A percentile compares a stretch with the other conserved stretches of the same genome.
Evolutionary conservation across 2,797 vertebrate genomes (phyloP).

Genomic region (Fistularia commersonii): DNA sequence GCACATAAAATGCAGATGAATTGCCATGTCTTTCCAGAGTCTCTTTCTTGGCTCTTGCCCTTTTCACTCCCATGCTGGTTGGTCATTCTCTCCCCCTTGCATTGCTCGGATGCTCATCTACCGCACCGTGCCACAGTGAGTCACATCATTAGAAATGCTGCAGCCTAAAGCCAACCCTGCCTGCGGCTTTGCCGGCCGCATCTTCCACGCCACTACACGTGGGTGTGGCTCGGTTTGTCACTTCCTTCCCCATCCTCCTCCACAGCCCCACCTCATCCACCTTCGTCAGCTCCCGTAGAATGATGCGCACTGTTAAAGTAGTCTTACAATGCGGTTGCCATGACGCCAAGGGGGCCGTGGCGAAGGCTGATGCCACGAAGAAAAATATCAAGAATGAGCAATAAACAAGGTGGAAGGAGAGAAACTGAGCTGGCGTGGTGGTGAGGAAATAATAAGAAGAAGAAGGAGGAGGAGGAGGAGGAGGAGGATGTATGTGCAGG

Average conservation of each 20-base stretch:
- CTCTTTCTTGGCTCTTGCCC: slow-evolving; percentile 13
- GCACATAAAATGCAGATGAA: no score
- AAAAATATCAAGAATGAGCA: no score
- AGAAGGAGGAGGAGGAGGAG: no score
- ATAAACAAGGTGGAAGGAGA: no score
- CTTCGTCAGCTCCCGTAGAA: slow-evolving; percentile 19
- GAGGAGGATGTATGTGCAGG: no score
- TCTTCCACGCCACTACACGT: slow-evolving; percentile 20
- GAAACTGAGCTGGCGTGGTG: no score
- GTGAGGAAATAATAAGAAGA: no score
- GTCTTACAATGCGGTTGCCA: slow-evolving; percentile 54
- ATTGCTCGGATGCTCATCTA: slow-evolving; percentile 26
- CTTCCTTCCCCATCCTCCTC: slow-evolving; percentile 12
- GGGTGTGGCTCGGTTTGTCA: slow-evolving; percentile 15
- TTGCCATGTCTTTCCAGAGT: no score
- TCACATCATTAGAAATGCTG: slow-evolving; percentile 60
- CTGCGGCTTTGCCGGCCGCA: slow-evolving; percentile 28
- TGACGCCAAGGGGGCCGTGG: no score
- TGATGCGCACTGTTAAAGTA: slow-evolving; percentile 44
- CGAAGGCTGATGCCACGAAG: no score
- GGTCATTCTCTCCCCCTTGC: slow-evolving; percentile 23
- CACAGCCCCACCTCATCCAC: not conserved
- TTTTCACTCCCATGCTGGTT: slow-evolving; percentile 26
- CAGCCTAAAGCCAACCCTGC: slow-evolving; percentile 50
- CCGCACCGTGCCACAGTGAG: slow-evolving; percentile 55